phyloP scores from a whole-genome alignment of 1,140 invertebrate species.

The Frieseomelitta varia region DNA sequence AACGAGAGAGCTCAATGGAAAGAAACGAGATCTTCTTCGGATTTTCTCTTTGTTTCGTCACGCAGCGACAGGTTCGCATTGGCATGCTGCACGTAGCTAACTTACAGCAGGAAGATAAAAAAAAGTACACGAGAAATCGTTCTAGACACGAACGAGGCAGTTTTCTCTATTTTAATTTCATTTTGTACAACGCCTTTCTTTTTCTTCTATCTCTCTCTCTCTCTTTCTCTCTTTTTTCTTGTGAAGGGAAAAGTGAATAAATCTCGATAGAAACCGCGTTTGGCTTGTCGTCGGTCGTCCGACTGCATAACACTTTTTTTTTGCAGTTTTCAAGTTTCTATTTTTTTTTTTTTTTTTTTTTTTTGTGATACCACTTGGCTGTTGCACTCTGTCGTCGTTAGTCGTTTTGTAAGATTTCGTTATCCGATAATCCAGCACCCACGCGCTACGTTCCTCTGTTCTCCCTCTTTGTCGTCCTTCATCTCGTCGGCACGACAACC shows the following conservation, averaged over 20 bases:
- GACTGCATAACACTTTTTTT: conserved; percentile 22
- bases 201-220: neutral
- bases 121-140: conserved; percentile 48
- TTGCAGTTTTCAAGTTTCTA: conserved; percentile 22
- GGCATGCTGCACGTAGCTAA: conserved; percentile 46
- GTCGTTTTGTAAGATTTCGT: neutral
- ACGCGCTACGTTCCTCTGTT: neutral
- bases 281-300: conserved; percentile 39
- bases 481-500: conserved; percentile 18
- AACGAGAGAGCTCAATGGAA: conserved; percentile 25
- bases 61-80: conserved; percentile 4
- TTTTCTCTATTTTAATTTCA: conserved; percentile 19
- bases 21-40: conserved; percentile 6
- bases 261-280: conserved; percentile 58
- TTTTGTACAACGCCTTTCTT: conserved; percentile 40
- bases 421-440: neutral
- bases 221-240: neutral
- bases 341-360: neutral
- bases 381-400: neutral
- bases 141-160: conserved; percentile 33
- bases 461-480: neutral
- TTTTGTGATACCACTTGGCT: neutral
- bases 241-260: conserved; percentile 13
- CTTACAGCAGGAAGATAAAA: conserved; percentile 60
- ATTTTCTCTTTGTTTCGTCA: neutral